A percentile compares a stretch with the other conserved stretches of the same genome.
Conservation (phyloP, 2,888 invertebrate genomes). For the Eupithecia exiguata region DNA sequence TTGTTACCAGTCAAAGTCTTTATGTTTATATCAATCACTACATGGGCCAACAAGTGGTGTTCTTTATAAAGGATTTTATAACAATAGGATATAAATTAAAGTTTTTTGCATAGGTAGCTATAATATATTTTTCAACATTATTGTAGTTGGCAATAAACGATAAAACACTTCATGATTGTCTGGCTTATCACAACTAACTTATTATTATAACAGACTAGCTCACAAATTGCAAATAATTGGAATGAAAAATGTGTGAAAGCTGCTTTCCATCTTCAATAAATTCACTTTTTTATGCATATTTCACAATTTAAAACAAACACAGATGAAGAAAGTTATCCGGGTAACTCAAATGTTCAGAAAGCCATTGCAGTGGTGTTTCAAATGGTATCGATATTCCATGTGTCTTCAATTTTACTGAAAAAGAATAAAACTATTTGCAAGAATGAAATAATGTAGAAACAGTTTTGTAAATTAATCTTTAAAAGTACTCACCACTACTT, state of each 20-base stretch:
- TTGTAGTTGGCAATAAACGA: background rate
- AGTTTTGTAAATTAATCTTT: background rate
- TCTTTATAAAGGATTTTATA: background rate
- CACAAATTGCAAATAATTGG: slow-evolving; percentile 8
- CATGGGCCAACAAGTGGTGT: background rate
- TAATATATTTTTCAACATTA: slow-evolving; percentile 4
- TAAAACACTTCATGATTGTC: slow-evolving; percentile 11
- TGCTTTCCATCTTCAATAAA: background rate
- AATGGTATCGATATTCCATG: slow-evolving; percentile 95
- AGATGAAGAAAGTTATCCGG: slow-evolving; percentile 99
- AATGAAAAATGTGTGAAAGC: slow-evolving; percentile 4
- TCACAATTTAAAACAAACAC: slow-evolving; percentile 75
- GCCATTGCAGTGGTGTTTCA: slow-evolving; percentile 97
- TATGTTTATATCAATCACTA: background rate
- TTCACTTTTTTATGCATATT: background rate
- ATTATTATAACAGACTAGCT: background rate
- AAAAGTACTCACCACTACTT: slow-evolving; percentile 57
- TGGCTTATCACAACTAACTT: background rate
- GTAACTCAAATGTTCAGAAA: slow-evolving; percentile 98
- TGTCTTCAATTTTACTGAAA: slow-evolving; percentile 90
- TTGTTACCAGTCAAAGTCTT: background rate
- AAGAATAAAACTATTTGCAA: slow-evolving; percentile 27
- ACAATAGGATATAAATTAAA: background rate
- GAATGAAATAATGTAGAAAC: background rate
- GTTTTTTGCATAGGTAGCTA: background rate